Evolutionary conservation across 2,113 vertebrate species (phyloP), one percentile per base, ranked within the genome.

Genomic region (Tautogolabrus adspersus): DNA sequence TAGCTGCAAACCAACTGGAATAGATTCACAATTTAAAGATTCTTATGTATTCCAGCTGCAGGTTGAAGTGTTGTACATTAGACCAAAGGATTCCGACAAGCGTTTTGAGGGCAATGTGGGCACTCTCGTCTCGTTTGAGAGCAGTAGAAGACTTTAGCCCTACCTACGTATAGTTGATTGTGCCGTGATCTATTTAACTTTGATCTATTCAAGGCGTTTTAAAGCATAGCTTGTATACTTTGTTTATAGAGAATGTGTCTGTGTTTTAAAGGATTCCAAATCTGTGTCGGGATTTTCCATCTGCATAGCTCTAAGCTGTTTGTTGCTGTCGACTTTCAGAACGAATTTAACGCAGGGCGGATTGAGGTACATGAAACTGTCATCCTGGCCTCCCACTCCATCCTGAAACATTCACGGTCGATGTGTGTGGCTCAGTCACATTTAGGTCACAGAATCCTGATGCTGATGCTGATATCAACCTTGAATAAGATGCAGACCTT

Each of bases 371-470:
- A 44, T 21, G 44, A 64, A 71, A 62, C 9, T 44, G 56, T 13
- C 58, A 71, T 51, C 66, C 26, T 37, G 52, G 21, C 65, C 80
- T 15, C 62, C 68, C 56, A 75, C 73, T 38, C 77, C 18, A 22
- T 19, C 34, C 66, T 19, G 42, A 67, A 62, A 69, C 16, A n/a
- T 66, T 66, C 42, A 18, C 60, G 34, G 63, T 15, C 9, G 44
- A 73, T 37, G 3, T 54, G 72, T 68, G 46, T 11, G 58, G 16
- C 49, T 82, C 30, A 62, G 67, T 81, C 68, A 84, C 49, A 75
- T 78, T 74, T 57, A 71, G 66, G 76, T 47, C 61, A 63, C 61
- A 56, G 40, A 16, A 75, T 79, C 67, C 40, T 0, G 46, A 55
- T 34, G 67, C 55, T 69, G 49, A 83, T 64, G 22, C 52, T 40